Conservation (phyloP, 2,113 vertebrate species). For the Callocephalon fimbriatum region DNA sequence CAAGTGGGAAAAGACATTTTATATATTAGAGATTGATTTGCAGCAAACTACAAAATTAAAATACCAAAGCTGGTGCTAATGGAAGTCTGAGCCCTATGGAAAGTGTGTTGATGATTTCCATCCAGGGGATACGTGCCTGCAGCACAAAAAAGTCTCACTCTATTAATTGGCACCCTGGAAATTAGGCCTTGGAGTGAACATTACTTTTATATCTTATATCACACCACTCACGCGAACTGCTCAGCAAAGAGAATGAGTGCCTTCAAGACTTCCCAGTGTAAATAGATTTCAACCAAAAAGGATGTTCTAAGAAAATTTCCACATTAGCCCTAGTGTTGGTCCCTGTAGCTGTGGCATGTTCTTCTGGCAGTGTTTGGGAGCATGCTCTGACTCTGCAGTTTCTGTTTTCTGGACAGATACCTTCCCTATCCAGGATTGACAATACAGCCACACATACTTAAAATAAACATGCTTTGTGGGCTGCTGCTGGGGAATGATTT, state of each 20-base stretch:
- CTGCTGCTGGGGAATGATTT: neutral
- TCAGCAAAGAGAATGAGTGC: neutral
- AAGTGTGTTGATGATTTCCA: neutral
- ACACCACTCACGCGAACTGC: neutral
- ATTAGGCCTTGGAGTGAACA: neutral
- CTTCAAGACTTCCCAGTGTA: neutral
- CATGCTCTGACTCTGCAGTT: neutral
- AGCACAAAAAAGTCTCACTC: neutral
- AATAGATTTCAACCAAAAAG: neutral
- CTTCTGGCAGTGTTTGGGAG: neutral
- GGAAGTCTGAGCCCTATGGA: neutral
- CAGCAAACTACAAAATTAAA: neutral
- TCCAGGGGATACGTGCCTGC: neutral
- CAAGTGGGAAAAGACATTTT: conserved; percentile 4
- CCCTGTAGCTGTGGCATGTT: neutral
- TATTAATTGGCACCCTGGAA: neutral
- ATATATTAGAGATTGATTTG: neutral
- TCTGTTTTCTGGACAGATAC: neutral
- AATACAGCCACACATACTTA: neutral
- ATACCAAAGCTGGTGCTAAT: neutral
- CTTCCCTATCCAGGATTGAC: neutral
- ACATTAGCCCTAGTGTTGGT: neutral
- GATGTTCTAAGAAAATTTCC: neutral
- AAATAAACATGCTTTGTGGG: neutral
- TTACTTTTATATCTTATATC: neutral